Base-by-base conservation (phyloP, 2,888 invertebrate species). In the Cephus nigrinus region DNA sequence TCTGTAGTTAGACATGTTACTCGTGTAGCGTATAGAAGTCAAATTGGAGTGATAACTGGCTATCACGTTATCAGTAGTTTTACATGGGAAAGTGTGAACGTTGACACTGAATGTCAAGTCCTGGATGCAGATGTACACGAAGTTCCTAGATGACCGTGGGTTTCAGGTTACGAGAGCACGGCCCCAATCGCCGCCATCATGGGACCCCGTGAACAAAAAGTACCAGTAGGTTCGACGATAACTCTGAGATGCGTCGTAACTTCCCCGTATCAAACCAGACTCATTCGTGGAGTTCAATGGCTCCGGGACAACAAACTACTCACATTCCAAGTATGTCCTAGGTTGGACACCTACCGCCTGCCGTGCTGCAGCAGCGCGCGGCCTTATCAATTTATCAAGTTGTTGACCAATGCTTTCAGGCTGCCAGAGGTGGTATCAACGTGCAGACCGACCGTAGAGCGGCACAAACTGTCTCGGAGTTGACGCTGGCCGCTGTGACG, bases 381-480 rank as follows among this genome's bases (percentile, higher is more conserved):
- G 4, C 40, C 15, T 40, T 40, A 40, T 40, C 40, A 15, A 76
- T 75, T 75, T 77, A 75, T 12, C 71, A 76, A 74, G 74, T 76
- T 12, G 12, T 40, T 40, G 15, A 40, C 40, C 40, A 40, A 75
- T 76, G 12, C 78, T 85, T 87, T 75, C 87, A 93, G 92, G 91
- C 92, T 77, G 92, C 92, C 76, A 89, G 92, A 82, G 93, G 94
- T 80, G 94, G 94, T 78, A 93, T 95, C 87, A 93, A 94, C 83
- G 93, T 95, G 85, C 94, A 94, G 88, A 94, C 94, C 81, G 94
- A 94, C 91, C 93, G 93, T 82, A 93, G 94, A 86, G 92, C 93
- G 84, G 92, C 93, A 76, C 92, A 93, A 83, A 93, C 94, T 76
- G 92, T 93, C 82, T 94, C 95, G 89, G 93, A 93, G 86, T 91